Evolutionary conservation across 1,140 invertebrate genomes (phyloP).

Genomic region (Trichonephila clavipes): DNA sequence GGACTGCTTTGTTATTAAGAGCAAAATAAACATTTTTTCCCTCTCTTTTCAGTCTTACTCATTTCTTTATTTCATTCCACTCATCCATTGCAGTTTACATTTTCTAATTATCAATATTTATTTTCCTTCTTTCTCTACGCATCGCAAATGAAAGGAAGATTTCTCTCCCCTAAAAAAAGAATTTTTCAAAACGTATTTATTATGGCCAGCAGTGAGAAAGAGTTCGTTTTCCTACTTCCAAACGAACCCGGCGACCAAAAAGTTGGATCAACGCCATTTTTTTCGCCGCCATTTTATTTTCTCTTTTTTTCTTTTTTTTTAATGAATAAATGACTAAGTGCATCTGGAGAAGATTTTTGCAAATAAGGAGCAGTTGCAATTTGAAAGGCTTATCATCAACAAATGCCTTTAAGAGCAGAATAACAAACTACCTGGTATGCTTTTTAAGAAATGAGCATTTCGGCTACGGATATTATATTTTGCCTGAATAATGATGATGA

Average conservation of each 20-base stretch:
- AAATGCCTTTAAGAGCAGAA: constrained; percentile 55
- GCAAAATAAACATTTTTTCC: constrained; percentile 51
- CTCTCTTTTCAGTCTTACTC: neutral
- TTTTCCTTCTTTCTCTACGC: constrained; percentile 30
- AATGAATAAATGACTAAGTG: constrained; percentile 62
- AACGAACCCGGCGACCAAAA: constrained; percentile 25
- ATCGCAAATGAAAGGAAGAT: constrained; percentile 50
- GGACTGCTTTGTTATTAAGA: constrained; percentile 53
- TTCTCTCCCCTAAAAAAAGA: constrained; percentile 10
- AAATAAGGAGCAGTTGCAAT: constrained; percentile 66
- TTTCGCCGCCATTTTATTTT: constrained; percentile 55
- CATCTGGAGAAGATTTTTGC: constrained; percentile 74
- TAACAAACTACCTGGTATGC: constrained; percentile 64
- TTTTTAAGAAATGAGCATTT: constrained; percentile 40
- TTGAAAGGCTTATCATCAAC: constrained; percentile 75
- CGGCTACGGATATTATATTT: neutral
- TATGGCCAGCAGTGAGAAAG: constrained; percentile 25
- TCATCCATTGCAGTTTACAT: constrained; percentile 61
- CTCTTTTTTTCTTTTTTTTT: constrained; percentile 46
- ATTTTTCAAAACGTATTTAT: constrained; percentile 62
- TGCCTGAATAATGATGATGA: constrained; percentile 26
- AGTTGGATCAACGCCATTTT: constrained; percentile 71
- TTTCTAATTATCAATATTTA: constrained; percentile 76
- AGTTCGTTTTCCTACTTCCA: constrained; percentile 14
- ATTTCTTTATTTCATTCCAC: constrained; percentile 49